Evolutionary conservation across 2,888 invertebrate species (phyloP), one percentile per base, ranked within the genome.

Genomic region (Drosophila dives): DNA sequence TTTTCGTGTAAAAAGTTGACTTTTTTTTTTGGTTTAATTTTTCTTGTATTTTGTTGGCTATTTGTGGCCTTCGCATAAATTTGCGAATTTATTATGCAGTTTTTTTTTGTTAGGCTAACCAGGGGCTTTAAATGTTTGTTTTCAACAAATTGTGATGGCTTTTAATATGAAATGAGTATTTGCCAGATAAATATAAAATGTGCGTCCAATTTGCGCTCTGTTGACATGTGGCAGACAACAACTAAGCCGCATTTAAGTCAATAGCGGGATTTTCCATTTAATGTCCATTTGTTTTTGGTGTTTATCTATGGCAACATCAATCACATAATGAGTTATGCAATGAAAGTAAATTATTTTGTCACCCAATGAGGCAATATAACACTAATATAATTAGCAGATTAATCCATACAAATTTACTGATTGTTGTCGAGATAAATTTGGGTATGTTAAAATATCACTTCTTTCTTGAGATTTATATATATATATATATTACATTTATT

Each of bases 91-190:
- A 50, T 66, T 64, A 49, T 66, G 59, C 64, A 72, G 71, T 50
- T 51, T 72, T 72, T 23, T 29, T 29, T 29, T 29, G 29, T 29
- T 64, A 66, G 72, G 74, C 33, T 36, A 17, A 36, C 34, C 49
- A 50, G 26, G 50, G 54, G 64, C 42, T 61, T 75, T 72, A 64
- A 75, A 65, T 64, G 23, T 63, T 68, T 64, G 50, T 36, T 49
- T 65, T 68, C 34, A 62, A 61, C 67, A 63, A 64, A 64, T 80
- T 66, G 50, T 64, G 49, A 60, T 70, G 71, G 64, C 64, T 63
- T 77, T 79, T 64, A 69, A 76, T 64, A 50, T 34, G 29, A 58
- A 58, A n/a, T 54, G 58, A 49, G 65, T 50, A 33, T 62, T 54
- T 40, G 69, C 15, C 42, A 54, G 72, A 62, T 55, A 45, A 55